Evolutionary conservation across 1,140 invertebrate genomes (phyloP), one percentile per base, ranked within the genome.

Genomic region (Lysiphlebus fabarum): DNA sequence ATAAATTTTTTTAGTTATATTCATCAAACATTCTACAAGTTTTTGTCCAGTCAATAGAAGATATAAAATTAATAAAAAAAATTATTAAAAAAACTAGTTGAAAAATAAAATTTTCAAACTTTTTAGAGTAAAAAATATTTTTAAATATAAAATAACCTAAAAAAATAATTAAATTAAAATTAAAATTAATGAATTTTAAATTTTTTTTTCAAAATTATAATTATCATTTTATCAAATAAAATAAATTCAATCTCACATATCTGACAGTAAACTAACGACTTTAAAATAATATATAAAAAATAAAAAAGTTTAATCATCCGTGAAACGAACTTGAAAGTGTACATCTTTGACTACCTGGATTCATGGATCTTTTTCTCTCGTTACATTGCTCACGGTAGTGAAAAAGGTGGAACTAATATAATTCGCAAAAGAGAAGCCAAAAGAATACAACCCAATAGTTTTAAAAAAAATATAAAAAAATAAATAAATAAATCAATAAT

Each of bases 371-470:
- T n/a, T n/a, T 12, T n/a, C 49, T 14, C 63, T 62, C 48, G 63
- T 64, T 62, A 62, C 62, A 61, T 62, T 59, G 59, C 62, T 63
- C 61, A 63, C 62, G 53, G 62, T 61, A 63, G 62, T 63, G 55
- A 50, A 57, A 49, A 56, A 58, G 58, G 54, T 63, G 53, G 54
- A 56, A 63, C 58, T 56, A 56, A 58, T 56, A 60, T 17, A 17
- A 17, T 53, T 60, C 45, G 58, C 58, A 54, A 51, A 56, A 48
- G 48, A 44, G 37, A 53, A 26, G 8, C 8, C 40, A 55, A 41
- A 44, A 59, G 50, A 43, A 61, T 37, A 54, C 14, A 33, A 44
- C 36, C 33, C 14, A 17, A 44, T 50, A 9, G 17, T 49, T 11
- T 34, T 49, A 34, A 26, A 2, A 36, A 38, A 40, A 36, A 40